Evolutionary conservation across 2,888 invertebrate genomes (phyloP).

Genomic region (Nomada ruficornis): DNA sequence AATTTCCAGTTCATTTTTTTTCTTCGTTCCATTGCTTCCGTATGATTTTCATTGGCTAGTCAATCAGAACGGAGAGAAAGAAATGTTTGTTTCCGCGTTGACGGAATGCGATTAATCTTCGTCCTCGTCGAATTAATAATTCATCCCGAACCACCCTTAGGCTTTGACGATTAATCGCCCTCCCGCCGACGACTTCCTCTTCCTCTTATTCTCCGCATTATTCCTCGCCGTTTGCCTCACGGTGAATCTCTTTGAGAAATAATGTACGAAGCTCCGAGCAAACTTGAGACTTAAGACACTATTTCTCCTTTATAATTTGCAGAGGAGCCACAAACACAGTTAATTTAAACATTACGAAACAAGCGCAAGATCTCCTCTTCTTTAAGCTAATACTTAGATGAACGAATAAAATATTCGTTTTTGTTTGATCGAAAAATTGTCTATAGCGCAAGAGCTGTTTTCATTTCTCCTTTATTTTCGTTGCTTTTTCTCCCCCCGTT

Average conservation of each 20-base stretch:
- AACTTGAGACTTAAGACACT: background rate
- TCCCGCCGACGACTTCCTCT: slow-evolving; percentile 3
- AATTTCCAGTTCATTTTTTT: background rate
- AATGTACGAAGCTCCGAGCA: slow-evolving; percentile 8
- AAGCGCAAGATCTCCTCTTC: background rate
- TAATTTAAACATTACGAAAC: background rate
- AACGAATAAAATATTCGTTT: slow-evolving; percentile 2
- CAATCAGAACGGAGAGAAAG: slow-evolving; percentile 9
- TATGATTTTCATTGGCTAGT: slow-evolving; percentile 1
- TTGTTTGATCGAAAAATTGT: background rate
- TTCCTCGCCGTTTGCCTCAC: background rate
- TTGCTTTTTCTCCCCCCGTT: background rate
- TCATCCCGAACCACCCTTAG: slow-evolving; percentile 27
- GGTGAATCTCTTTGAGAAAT: slow-evolving; percentile 3
- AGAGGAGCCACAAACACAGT: background rate
- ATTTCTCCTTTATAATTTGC: background rate
- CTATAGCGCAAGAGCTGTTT: background rate
- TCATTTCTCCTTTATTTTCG: slow-evolving; percentile 5
- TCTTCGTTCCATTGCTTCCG: background rate
- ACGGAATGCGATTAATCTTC: slow-evolving; percentile 43
- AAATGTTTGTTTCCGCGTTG: slow-evolving; percentile 12
- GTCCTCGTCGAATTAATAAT: slow-evolving; percentile 47
- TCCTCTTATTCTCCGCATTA: background rate
- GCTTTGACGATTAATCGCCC: slow-evolving; percentile 42
- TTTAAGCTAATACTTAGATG: background rate